Evolutionary conservation across 2,797 vertebrate genomes (phyloP).

Genomic region (Carapus acus): DNA sequence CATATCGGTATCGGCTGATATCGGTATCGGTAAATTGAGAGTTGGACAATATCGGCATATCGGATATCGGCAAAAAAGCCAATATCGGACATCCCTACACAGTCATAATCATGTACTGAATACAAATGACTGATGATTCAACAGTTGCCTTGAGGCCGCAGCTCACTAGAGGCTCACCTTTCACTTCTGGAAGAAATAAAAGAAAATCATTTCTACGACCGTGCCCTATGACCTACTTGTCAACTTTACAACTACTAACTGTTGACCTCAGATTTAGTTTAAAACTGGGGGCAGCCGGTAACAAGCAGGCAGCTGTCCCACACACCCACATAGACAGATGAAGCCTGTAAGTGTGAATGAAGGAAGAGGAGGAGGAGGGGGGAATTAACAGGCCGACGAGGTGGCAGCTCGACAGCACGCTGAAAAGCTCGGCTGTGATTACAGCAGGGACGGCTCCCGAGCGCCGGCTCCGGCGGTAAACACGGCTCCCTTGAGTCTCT

Average conservation of each 20-base stretch:
- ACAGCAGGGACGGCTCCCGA: constrained; percentile 44
- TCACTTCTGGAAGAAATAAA: not conserved
- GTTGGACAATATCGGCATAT: no score
- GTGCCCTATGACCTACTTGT: constrained; percentile 21
- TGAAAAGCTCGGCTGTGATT: constrained; percentile 41
- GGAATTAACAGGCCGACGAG: constrained; percentile 44
- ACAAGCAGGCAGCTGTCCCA: constrained; percentile 49
- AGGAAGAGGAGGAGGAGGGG: constrained; percentile 40
- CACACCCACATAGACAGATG: constrained; percentile 50
- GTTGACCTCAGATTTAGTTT: constrained; percentile 44
- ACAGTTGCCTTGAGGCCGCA: not conserved
- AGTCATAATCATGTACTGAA: no score
- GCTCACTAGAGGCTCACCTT: constrained; percentile 2
- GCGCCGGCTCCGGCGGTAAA: constrained; percentile 40
- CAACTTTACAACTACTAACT: constrained; percentile 42
- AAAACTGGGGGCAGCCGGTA: constrained; percentile 31
- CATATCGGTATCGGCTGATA: no score
- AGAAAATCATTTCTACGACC: constrained; percentile 2
- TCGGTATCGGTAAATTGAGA: no score
- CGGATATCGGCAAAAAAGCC: no score
- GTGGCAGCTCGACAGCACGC: constrained; percentile 21
- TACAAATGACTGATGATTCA: no score
- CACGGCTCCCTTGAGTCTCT: constrained; percentile 26
- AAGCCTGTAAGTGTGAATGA: constrained; percentile 52
- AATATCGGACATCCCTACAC: no score